Conservation (phyloP, 2,797 vertebrate species). For the Syncerus caffer region DNA sequence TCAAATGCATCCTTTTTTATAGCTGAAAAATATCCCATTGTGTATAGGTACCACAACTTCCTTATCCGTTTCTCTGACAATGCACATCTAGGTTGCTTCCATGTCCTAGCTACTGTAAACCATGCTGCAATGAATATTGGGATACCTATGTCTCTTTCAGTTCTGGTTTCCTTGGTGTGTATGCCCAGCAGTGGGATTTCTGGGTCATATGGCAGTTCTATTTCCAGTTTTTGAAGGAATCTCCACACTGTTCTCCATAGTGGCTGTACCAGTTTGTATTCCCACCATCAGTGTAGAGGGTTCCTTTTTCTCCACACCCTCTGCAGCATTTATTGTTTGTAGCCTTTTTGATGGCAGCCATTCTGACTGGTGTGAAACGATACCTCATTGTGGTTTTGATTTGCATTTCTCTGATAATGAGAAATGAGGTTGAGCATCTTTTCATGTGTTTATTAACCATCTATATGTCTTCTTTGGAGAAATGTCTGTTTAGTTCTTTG, state of each 20-base stretch:
- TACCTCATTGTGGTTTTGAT: background rate
- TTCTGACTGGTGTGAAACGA: background rate
- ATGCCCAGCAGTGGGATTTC: background rate
- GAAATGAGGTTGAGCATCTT: background rate
- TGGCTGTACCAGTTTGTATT: background rate
- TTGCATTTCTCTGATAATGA: background rate
- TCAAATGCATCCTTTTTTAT: background rate
- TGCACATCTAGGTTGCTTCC: background rate
- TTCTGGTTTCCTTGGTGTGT: background rate
- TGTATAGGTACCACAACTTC: background rate
- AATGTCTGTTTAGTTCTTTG: background rate
- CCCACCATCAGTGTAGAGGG: background rate
- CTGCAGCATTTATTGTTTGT: background rate
- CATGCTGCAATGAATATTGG: background rate
- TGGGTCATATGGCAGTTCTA: background rate
- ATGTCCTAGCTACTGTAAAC: background rate
- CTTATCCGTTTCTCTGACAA: background rate
- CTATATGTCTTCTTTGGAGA: background rate
- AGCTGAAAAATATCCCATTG: background rate
- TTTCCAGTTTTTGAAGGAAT: background rate
- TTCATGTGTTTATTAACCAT: background rate
- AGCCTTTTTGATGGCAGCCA: background rate
- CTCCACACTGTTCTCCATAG: background rate
- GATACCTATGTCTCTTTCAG: background rate
- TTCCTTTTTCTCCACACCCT: background rate